Percentiles rank a stretch among this genome's conserved stretches.
These are phyloP conservation scores for Oryzias celebensis DNA, from an alignment of 2,113 vertebrate species.

Conservation along the genomic window DNA sequence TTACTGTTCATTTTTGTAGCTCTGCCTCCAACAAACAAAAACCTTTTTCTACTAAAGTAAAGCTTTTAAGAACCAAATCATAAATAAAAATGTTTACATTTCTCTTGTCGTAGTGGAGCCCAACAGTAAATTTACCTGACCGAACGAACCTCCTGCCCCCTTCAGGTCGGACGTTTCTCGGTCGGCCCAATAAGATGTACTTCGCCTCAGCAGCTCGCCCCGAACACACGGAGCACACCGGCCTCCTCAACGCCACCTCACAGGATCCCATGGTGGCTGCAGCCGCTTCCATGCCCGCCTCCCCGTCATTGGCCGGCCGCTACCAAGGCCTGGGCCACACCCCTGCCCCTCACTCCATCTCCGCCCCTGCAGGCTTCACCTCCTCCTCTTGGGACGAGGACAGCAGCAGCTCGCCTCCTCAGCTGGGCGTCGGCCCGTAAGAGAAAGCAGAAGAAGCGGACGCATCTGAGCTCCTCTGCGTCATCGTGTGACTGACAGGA, in stretches of 20 bases:
- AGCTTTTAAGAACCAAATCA: too few relatives aligned
- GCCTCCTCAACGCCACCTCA: slow-evolving; percentile 85
- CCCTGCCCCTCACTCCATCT: slow-evolving; percentile 84
- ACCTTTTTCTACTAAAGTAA: too few relatives aligned
- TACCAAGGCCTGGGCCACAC: slow-evolving; percentile 94
- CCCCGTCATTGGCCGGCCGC: slow-evolving; percentile 80
- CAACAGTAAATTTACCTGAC: too few relatives aligned
- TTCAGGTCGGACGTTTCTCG: slow-evolving; percentile 88
- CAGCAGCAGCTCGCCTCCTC: slow-evolving; percentile 19
- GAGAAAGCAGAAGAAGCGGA: slow-evolving; percentile 2
- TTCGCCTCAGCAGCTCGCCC: slow-evolving; percentile 78
- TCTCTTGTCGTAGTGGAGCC: too few relatives aligned
- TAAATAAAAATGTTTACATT: too few relatives aligned
- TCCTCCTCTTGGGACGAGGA: slow-evolving; percentile 62
- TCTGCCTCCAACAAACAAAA: too few relatives aligned
- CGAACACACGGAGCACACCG: slow-evolving; percentile 89
- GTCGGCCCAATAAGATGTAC: slow-evolving; percentile 89
- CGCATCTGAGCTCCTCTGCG: neutral
- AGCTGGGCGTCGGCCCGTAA: neutral
- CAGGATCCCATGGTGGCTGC: slow-evolving; percentile 81
- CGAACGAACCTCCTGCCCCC: too few relatives aligned
- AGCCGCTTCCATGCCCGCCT: slow-evolving; percentile 85
- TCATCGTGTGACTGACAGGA: neutral
- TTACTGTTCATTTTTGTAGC: too few relatives aligned
- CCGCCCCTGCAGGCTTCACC: slow-evolving; percentile 71